Base-by-base conservation (phyloP, 2,797 vertebrate species). In the Scarus forsteni region DNA sequence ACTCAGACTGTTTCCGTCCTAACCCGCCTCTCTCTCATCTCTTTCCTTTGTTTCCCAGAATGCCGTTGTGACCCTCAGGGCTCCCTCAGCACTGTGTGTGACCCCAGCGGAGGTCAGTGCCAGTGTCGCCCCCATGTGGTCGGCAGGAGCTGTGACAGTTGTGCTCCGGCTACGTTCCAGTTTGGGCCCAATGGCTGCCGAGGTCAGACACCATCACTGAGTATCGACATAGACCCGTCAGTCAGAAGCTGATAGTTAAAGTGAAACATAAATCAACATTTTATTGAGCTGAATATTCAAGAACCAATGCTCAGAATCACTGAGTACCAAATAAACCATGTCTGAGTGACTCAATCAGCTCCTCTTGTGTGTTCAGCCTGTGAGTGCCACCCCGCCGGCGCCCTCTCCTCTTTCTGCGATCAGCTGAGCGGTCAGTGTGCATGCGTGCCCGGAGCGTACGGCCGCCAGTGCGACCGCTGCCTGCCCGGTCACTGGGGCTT, bases 61-160 rank as follows among this genome's bases (percentile, higher is more conserved):
- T 99, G 98, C 87, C 93, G 94, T 58, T 99, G 98, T 66, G 95
- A 99, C 88, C 96, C 95, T 0, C 97, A 99, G 89, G 98, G 98
- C 27, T 98, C 98, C 0, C 85, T 99, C 62, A 99, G 98, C 87
- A 96, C 95, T 0, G 95, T 99, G 71, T 99, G 98, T 0, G 93
- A 99, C 70, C 94, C 97, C 53, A 97, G 51, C 0, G 98, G 98
- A 54, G 98, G 98, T 19, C 96, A 98, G 83, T 99, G 98, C 81
- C 95, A 93, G 65, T 99, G 98, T 82, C 96, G 97, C 1, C 93
- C 94, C 13, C 97, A 98, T 0, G 95, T 99, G 11, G 94, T 96
- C 0, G 97, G 98, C 68, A 95, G 96, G 56, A 97, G 94, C 79
- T 99, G 98, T 0, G 89, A 98, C 92, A 87, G 73, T 69, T 99